phyloP scores from a whole-genome alignment of 2,888 invertebrate species.

The Xiphydria camelus region DNA sequence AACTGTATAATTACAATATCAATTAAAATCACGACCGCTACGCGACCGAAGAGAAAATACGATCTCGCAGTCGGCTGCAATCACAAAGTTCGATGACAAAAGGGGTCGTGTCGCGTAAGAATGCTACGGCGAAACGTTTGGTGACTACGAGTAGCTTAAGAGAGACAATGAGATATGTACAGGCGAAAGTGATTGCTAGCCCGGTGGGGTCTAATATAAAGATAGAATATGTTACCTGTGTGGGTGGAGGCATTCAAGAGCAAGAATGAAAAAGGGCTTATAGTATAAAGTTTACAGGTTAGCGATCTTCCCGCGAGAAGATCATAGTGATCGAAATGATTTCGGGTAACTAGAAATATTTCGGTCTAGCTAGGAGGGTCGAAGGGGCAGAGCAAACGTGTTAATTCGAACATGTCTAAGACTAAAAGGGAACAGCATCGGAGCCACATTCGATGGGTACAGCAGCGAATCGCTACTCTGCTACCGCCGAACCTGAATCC shows the following conservation, averaged over 20 bases:
- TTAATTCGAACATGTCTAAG: conserved; percentile 47
- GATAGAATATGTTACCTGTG: conserved; percentile 49
- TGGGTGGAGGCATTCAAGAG: conserved; percentile 50
- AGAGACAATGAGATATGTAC: conserved; percentile 23
- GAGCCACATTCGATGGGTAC: conserved; percentile 38
- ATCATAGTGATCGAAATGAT: conserved; percentile 37
- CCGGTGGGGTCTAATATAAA: conserved; percentile 44
- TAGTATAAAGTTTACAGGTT: conserved; percentile 45
- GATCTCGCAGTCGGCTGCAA: too few relatives aligned
- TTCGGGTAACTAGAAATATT: conserved; percentile 34
- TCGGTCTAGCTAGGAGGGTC: conserved; percentile 45
- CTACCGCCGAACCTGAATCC: too few relatives aligned
- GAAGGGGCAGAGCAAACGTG: conserved; percentile 47
- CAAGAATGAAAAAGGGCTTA: conserved; percentile 43
- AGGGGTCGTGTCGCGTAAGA: too few relatives aligned
- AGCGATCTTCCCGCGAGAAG: conserved; percentile 33
- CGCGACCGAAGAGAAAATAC: too few relatives aligned
- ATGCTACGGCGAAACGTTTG: neutral
- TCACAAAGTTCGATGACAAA: too few relatives aligned
- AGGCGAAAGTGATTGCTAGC: conserved; percentile 25
- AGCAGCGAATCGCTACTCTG: too few relatives aligned
- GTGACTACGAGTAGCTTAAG: neutral
- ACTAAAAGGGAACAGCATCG: conserved; percentile 38
- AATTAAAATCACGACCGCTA: too few relatives aligned
- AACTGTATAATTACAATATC: too few relatives aligned